Conservation (phyloP, 92 coral and sea anemone genomes). For the Ricordea florida region DNA sequence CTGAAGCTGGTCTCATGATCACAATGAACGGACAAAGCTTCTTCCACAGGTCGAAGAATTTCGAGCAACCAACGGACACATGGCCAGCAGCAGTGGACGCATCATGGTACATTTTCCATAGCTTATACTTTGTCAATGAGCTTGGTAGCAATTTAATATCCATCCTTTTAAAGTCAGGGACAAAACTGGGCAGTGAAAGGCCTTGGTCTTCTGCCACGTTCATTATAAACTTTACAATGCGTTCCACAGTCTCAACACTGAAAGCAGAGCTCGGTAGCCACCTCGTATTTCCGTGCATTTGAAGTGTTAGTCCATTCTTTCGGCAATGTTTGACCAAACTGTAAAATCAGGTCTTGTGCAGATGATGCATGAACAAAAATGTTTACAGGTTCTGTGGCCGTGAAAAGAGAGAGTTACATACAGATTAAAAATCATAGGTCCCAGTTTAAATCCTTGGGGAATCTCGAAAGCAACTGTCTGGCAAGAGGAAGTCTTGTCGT, state of each 20-base stretch:
- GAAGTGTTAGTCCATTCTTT: too few species aligned
- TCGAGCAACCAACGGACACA: conserved; percentile 23
- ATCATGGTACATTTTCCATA: conserved; percentile 10
- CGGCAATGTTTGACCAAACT: conserved; percentile 28
- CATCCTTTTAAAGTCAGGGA: conserved; percentile 49
- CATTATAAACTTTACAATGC: conserved; percentile 24
- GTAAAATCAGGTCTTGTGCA: conserved; percentile 45
- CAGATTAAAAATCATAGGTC: too few species aligned
- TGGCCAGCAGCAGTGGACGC: background rate
- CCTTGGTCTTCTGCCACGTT: conserved; percentile 56
- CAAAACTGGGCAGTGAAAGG: conserved; percentile 52
- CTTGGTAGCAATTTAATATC: conserved; percentile 51
- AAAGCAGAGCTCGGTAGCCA: conserved; percentile 51
- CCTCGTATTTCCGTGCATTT: conserved; percentile 18
- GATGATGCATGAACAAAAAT: conserved; percentile 46
- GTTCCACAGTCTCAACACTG: conserved; percentile 17
- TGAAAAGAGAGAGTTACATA: too few species aligned
- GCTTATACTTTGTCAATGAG: too few species aligned
- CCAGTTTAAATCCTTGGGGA: too few species aligned
- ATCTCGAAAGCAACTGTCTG: too few species aligned
- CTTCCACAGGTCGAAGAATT: conserved; percentile 39
- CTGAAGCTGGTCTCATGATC: too few species aligned
- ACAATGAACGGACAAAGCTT: conserved; percentile 35
- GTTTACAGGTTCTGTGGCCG: background rate
- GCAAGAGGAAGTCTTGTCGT: too few species aligned